Evolutionary conservation across 2,888 invertebrate species (phyloP).

Genomic region (Pseudococcus viburni): DNA sequence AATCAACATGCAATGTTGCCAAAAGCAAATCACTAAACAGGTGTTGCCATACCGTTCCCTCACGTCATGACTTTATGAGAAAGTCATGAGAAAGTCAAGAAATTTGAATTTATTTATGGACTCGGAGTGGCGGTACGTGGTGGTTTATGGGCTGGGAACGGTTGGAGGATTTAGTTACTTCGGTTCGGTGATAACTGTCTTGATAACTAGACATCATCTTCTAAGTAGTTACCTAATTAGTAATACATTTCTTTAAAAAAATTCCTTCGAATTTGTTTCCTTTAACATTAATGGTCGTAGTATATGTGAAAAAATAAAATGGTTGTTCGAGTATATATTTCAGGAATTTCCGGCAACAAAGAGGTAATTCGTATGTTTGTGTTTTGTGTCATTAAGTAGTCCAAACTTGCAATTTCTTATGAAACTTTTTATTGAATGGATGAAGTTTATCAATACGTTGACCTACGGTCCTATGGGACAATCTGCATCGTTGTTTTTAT

Average conservation of each 20-base stretch:
- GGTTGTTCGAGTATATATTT: conserved; percentile 92
- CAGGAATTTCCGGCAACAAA: conserved; percentile 94
- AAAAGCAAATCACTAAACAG: not conserved
- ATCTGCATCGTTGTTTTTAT: too few species aligned
- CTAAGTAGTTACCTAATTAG: not conserved
- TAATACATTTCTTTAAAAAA: too few species aligned
- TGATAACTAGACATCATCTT: not conserved
- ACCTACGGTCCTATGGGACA: not conserved
- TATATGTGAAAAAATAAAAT: conserved; percentile 72
- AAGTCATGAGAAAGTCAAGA: too few species aligned
- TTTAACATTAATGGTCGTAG: not conserved
- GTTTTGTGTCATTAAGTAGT: not conserved
- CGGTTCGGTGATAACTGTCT: not conserved
- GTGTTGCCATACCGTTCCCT: too few species aligned
- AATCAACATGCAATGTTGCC: not conserved
- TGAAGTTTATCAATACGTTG: not conserved
- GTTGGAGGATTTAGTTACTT: not conserved
- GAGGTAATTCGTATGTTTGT: conserved; percentile 79
- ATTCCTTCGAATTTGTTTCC: not conserved
- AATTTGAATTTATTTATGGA: too few species aligned
- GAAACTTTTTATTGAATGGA: too few species aligned
- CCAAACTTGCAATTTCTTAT: not conserved
- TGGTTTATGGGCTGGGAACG: not conserved
- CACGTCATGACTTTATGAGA: too few species aligned
- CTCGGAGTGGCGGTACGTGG: not conserved